phyloP scores from a whole-genome alignment of 2,797 vertebrate genomes.

The Oreochromis grahami region DNA sequence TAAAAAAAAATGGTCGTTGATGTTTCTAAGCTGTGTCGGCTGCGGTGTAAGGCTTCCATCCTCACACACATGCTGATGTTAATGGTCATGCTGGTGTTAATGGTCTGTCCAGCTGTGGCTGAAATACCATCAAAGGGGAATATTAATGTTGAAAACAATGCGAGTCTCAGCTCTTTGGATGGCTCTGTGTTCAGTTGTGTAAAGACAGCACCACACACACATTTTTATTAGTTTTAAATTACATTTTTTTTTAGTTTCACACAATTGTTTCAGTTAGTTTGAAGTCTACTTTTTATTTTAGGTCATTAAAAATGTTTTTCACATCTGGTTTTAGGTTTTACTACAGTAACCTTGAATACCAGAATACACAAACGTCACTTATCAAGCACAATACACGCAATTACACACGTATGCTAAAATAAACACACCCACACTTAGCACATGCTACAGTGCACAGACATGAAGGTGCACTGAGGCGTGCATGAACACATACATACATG shows the following conservation, averaged over 20 bases:
- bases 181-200: neutral
- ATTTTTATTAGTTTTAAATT: neutral
- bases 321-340: neutral
- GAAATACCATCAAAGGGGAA: neutral
- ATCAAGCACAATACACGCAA: neutral
- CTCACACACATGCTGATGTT: neutral
- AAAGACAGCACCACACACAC: neutral
- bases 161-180: neutral
- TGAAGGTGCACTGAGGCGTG: neutral
- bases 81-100: neutral
- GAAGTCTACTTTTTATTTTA: neutral
- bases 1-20: neutral
- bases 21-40: fast-evolving
- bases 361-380: neutral
- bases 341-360: neutral
- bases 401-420: neutral
- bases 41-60: neutral
- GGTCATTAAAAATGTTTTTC: neutral
- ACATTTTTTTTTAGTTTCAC: neutral
- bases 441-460: neutral
- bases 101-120: neutral
- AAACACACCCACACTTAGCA: neutral
- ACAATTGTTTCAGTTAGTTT: neutral
- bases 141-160: neutral
- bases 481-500: neutral